Evolutionary conservation across 2,797 vertebrate genomes (phyloP), one percentile per base, ranked within the genome.

Genomic region (Pteronotus mesoamericanus): DNA sequence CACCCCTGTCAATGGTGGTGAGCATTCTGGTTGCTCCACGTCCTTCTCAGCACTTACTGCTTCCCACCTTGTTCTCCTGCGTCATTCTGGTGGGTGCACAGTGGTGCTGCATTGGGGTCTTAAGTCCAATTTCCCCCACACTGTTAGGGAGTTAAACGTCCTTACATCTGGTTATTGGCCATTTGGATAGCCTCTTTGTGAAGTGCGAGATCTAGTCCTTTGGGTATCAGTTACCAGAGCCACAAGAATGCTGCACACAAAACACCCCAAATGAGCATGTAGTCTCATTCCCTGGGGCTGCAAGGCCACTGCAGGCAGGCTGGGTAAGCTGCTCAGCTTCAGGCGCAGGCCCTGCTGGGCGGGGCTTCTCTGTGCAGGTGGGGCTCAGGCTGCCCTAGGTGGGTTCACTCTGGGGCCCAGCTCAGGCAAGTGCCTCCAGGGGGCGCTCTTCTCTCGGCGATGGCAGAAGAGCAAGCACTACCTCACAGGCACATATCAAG

Each of bases 401-500:
- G 24, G 4, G n/a, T 72, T 75, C 55, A 22, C 37, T 32, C 57
- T 12, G 57, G 46, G 53, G 21, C 42, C 19, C 42, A 42, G 72
- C 9, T 42, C 34, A 16, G 59, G n/a, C 59, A 80, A 42, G 29
- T 11, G 53, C 22, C 85, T 86, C 32, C 6, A 0, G 2, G 15
- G 48, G 55, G 61, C 2, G 55, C 44, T 64, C 75, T 71, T 85
- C 34, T 61, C 34, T 57, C 5, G 22, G n/a, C 0, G 29, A 44
- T 10, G 48, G 26, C 18, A 24, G 68, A 18, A 24, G 42, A 26
- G 21, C 14, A 11, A 59, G 39, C 21, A 14, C 18, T 26, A 3
- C 1, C 0, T 6, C 39, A 16, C 59, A 29, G 3, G n/a, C 1
- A 0, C n/a, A 0, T 5, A 57, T 32, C 59, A 39, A 37, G 32